Conservation (phyloP, 2,797 vertebrate genomes). For the Cirrhinus mrigala region DNA sequence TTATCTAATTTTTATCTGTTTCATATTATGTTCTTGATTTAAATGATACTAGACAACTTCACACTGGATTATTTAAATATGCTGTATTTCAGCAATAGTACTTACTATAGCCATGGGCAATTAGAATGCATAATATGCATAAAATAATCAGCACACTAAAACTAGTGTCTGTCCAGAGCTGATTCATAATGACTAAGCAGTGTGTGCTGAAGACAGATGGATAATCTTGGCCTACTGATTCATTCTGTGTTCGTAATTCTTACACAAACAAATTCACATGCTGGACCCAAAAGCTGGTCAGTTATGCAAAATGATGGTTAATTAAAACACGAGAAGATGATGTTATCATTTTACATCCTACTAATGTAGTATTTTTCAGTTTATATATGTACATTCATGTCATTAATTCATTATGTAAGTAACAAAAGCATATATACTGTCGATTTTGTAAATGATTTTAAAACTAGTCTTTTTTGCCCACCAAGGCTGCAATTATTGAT, state of each 20-base stretch:
- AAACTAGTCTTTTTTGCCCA: background rate
- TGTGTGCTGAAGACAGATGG: constrained; percentile 37
- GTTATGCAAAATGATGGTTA: background rate
- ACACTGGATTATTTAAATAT: background rate
- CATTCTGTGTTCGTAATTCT: constrained; percentile 16
- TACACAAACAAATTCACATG: constrained; percentile 7
- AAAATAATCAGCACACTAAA: background rate
- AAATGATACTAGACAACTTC: background rate
- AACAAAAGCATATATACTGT: background rate
- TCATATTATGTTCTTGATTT: background rate
- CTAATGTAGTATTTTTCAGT: background rate
- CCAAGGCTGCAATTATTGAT: background rate
- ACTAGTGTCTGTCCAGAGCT: background rate
- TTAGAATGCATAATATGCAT: background rate
- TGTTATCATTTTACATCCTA: background rate
- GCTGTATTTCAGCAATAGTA: background rate
- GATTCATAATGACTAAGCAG: constrained; percentile 10
- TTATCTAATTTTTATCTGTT: background rate
- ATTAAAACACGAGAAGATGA: background rate
- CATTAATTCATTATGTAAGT: background rate
- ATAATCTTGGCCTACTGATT: constrained; percentile 11
- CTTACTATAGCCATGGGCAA: background rate
- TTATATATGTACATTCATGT: background rate
- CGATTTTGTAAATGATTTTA: background rate
- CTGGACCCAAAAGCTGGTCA: constrained; percentile 8